These are phyloP conservation scores for Polypterus bichir DNA, from an alignment of 2,113 vertebrate species.

Conservation along the genomic window DNA sequence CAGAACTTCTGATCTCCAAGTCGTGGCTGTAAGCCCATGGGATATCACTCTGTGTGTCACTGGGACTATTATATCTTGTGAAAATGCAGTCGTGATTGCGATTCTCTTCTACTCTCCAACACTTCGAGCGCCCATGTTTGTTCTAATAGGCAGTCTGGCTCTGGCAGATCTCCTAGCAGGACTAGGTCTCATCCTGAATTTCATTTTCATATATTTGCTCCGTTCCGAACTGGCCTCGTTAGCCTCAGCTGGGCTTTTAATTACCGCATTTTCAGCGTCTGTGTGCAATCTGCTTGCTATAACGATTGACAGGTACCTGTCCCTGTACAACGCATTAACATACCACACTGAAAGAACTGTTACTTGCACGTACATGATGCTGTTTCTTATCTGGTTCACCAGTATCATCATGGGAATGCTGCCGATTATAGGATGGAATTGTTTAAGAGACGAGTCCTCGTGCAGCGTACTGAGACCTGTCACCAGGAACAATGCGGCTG, in stretches of 20 bases:
- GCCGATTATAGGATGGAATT: conserved; percentile 81
- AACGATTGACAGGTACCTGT: conserved; percentile 82
- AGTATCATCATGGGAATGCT: conserved; percentile 60
- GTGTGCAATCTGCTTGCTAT: conserved; percentile 76
- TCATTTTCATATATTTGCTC: conserved; percentile 65
- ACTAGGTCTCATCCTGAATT: conserved; percentile 72
- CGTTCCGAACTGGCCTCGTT: conserved; percentile 59
- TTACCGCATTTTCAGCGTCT: conserved; percentile 77
- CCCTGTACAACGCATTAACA: conserved; percentile 77
- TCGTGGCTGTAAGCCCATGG: conserved; percentile 61
- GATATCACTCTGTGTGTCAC: conserved; percentile 76
- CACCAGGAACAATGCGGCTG: conserved; percentile 73
- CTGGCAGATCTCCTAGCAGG: conserved; percentile 73
- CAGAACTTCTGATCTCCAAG: conserved; percentile 31
- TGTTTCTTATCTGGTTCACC: conserved; percentile 61
- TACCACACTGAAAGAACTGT: conserved; percentile 77
- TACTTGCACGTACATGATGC: conserved; percentile 66
- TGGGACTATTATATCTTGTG: conserved; percentile 71
- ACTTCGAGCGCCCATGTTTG: conserved; percentile 68
- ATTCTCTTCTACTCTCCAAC: conserved; percentile 73
- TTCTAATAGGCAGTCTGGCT: conserved; percentile 75
- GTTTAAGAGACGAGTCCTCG: conserved; percentile 52
- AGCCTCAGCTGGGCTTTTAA: conserved; percentile 59
- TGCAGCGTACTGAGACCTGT: conserved; percentile 77
- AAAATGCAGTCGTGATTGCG: conserved; percentile 77